A percentile compares a stretch with the other conserved stretches of the same genome.
phyloP scores from a whole-genome alignment of 2,888 invertebrate species.

The Bombylius major region DNA sequence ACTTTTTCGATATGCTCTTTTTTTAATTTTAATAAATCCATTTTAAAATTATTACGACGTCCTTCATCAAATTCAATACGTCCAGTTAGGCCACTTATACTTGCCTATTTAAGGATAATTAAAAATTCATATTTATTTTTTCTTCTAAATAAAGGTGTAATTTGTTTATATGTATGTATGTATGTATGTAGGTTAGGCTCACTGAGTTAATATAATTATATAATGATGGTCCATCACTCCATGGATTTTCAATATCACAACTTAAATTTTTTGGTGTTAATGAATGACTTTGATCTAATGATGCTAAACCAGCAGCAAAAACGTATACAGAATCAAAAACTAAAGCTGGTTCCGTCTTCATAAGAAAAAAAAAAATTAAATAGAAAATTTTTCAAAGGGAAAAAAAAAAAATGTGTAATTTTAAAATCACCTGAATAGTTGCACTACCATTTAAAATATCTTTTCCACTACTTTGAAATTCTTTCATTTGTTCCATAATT shows the following conservation, averaged over 20 bases:
- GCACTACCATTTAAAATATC: constrained; percentile 57
- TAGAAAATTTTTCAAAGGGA: background rate
- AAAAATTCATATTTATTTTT: background rate
- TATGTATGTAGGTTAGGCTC: constrained; percentile 22
- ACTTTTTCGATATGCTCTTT: constrained; percentile 68
- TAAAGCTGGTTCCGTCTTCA: constrained; percentile 72
- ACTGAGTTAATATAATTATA: constrained; percentile 65
- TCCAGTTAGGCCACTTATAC: constrained; percentile 77
- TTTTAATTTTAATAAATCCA: constrained; percentile 71
- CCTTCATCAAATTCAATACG: constrained; percentile 78
- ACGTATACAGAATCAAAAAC: constrained; percentile 78
- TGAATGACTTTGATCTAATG: constrained; percentile 55
- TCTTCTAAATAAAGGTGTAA: background rate
- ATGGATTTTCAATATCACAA: constrained; percentile 64
- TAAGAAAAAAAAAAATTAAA: background rate
- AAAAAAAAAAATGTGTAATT: background rate
- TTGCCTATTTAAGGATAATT: constrained; percentile 43
- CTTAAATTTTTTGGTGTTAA: constrained; percentile 62
- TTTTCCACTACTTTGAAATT: constrained; percentile 74
- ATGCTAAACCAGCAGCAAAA: constrained; percentile 62
- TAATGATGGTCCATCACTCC: constrained; percentile 64
- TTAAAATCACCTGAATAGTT: constrained; percentile 45
- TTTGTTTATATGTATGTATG: background rate
- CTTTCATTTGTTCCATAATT: constrained; percentile 71
- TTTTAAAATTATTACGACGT: constrained; percentile 65